These are phyloP conservation scores for Drosophila quinaria DNA, from an alignment of 2,888 invertebrate genomes.

Conservation along the genomic window DNA sequence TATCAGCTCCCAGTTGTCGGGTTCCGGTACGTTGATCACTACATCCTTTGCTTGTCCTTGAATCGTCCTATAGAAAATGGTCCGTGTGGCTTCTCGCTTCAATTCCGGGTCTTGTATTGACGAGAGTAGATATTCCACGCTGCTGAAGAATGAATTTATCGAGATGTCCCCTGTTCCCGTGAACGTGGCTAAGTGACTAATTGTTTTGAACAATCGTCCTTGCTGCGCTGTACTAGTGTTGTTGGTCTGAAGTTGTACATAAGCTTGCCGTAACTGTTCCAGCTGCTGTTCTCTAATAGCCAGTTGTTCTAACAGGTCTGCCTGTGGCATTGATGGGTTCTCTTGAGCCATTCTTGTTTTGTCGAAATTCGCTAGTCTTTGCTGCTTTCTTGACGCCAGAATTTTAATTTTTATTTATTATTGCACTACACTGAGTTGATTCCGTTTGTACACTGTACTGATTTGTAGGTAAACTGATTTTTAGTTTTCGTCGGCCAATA, in stretches of 20 bases:
- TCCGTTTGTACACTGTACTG: slow-evolving; percentile 1
- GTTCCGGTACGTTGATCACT: slow-evolving; percentile 17
- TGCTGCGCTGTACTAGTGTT: neutral
- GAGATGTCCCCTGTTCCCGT: slow-evolving; percentile 15
- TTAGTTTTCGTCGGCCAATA: slow-evolving; percentile 1
- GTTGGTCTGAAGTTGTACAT: slow-evolving; percentile 8
- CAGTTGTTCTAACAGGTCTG: slow-evolving; percentile 10
- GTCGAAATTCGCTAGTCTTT: neutral
- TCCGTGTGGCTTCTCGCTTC: slow-evolving; percentile 4
- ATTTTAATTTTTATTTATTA: neutral
- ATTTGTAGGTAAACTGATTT: neutral
- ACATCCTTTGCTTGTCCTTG: slow-evolving; percentile 21
- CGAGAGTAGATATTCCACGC: neutral
- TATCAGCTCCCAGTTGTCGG: slow-evolving; percentile 16
- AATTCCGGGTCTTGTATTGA: slow-evolving; percentile 5
- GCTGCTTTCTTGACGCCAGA: slow-evolving; percentile 2
- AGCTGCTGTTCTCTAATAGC: slow-evolving; percentile 20
- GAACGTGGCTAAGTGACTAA: too few species aligned
- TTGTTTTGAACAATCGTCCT: slow-evolving; percentile 4
- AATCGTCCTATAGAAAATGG: slow-evolving; percentile 20
- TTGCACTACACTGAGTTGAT: slow-evolving; percentile 6
- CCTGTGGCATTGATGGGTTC: neutral
- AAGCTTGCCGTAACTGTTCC: slow-evolving; percentile 12
- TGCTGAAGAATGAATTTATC: slow-evolving; percentile 21
- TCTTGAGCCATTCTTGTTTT: too few species aligned